Evolutionary conservation across 2,888 invertebrate species (phyloP), one percentile per base, ranked within the genome.

Genomic region (Platerodrilus igneus): DNA sequence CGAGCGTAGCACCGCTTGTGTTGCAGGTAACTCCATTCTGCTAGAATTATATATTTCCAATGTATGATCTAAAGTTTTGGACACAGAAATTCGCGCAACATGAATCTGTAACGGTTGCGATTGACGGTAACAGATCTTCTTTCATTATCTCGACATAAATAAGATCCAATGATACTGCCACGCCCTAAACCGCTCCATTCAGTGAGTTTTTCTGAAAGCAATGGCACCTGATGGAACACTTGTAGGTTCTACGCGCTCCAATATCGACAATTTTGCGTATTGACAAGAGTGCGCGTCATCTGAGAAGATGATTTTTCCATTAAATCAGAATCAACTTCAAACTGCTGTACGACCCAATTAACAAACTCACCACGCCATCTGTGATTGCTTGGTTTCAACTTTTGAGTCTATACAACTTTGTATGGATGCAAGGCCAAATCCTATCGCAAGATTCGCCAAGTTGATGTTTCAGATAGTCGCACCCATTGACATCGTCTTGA

Each of bases 161-260:
- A 39, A 33, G 33, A 26, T 27, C 32, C 26, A n/a, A 39, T 33
- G 17, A 39, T 10, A 14, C 27, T 27, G 33, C 56, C 58, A 50
- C 50, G 47, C 55, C 56, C 59, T 46, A 64, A 59, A 43, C 56
- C 58, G 37, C 60, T 63, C 55, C 62, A 63, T 54, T 59, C 59
- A 47, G 35, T 61, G 18, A 55, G 41, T 51, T 48, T 55, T 54
- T 56, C 46, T 40, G 59, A 53, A 56, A 58, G 54, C 47, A 62
- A 48, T 39, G 46, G 53, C 45, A 41, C 51, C 35, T 60, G 55
- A 22, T 48, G 29, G 45, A 52, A 45, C 35, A 29, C 51, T 43
- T 41, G 47, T 34, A 57, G 55, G 39, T 58, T 56, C 32, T 57
- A 45, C 11, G 22, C 19, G 11, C 32, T 47, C 56, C 48, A 54